Conservation (phyloP, 2,797 vertebrate species). For the Sylvia borin region DNA sequence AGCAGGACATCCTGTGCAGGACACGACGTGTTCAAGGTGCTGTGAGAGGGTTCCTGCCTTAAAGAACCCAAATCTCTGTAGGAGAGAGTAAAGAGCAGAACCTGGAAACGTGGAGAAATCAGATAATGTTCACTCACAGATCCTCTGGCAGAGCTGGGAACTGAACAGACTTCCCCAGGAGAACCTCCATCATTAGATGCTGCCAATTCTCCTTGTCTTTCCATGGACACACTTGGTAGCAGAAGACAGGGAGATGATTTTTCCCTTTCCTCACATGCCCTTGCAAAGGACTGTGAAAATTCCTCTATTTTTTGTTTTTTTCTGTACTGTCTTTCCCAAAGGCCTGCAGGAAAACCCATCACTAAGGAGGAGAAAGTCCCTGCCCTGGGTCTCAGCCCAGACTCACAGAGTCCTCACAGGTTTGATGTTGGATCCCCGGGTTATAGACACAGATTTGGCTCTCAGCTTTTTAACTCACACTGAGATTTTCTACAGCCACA, state of each 20-base stretch:
- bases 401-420: not conserved
- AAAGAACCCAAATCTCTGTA: not conserved
- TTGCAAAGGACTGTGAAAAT: not conserved
- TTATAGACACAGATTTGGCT: not conserved
- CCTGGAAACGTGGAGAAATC: not conserved
- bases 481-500: not conserved
- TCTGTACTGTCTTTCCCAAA: not conserved
- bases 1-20: not conserved
- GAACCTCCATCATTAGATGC: not conserved
- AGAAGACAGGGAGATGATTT: not conserved
- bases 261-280: not conserved
- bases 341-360: slow-evolving; percentile 13
- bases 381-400: not conserved
- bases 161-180: not conserved
- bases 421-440: not conserved
- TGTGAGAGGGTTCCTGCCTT: not conserved
- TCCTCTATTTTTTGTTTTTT: not conserved
- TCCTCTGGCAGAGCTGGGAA: not conserved
- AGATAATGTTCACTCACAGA: not conserved
- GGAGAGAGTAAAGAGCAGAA: not conserved
- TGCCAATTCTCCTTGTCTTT: not conserved
- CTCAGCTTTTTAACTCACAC: not conserved
- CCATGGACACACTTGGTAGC: not conserved
- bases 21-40: not conserved
- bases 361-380: not conserved